Conservation (phyloP, 2,888 invertebrate genomes). For the Macrosoma leucophasiata region DNA sequence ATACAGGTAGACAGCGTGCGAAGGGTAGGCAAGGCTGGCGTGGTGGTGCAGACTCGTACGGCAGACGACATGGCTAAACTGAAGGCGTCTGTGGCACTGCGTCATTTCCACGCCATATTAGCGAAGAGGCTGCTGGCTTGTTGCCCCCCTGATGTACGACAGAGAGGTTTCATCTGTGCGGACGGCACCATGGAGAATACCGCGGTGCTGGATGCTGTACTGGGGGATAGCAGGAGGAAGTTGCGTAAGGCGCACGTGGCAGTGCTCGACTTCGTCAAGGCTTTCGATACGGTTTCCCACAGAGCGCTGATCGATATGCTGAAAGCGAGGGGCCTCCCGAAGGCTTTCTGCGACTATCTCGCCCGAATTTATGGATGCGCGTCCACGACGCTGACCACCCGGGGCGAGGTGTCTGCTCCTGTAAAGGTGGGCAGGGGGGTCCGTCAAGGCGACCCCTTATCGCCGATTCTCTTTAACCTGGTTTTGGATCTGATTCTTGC, state of each 20-base stretch:
- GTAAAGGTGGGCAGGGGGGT: constrained; percentile 37
- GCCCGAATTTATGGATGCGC: constrained; percentile 35
- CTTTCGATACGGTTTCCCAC: constrained; percentile 45
- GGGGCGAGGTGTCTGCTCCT: constrained; percentile 23
- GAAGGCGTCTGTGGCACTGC: constrained; percentile 28
- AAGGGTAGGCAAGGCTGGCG: too few species aligned
- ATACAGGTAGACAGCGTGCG: too few species aligned
- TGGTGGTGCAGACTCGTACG: too few species aligned
- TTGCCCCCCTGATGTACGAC: constrained; percentile 26
- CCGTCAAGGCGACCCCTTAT: constrained; percentile 49
- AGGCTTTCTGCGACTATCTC: constrained; percentile 33
- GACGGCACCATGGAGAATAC: constrained; percentile 44
- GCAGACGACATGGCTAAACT: too few species aligned
- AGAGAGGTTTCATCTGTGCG: constrained; percentile 30
- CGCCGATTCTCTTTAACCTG: constrained; percentile 42
- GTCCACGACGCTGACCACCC: constrained; percentile 29
- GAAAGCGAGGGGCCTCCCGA: constrained; percentile 34
- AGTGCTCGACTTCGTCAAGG: constrained; percentile 51
- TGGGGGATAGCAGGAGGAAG: constrained; percentile 27
- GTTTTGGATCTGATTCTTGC: constrained; percentile 27
- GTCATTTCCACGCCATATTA: constrained; percentile 31
- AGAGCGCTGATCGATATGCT: constrained; percentile 34
- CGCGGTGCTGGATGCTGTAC: constrained; percentile 29
- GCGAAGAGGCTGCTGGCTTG: constrained; percentile 24
- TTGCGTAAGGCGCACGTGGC: constrained; percentile 39